Evolutionary conservation across 1,140 invertebrate species (phyloP).

Genomic region (Drosophila busckii): DNA sequence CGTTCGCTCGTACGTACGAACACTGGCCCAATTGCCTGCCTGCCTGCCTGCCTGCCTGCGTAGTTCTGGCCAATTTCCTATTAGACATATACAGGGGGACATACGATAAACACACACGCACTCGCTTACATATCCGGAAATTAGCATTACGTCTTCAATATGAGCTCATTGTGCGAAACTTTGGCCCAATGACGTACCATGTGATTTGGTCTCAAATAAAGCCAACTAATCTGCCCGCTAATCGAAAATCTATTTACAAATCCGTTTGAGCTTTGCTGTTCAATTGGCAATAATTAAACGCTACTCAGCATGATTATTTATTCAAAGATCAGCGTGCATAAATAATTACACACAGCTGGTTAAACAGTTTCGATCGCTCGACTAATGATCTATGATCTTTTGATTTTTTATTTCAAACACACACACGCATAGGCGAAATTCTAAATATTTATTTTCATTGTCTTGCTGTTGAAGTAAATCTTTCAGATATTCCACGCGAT

Average conservation of each 20-base stretch:
- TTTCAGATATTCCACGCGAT: too few species aligned
- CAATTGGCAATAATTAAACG: slow-evolving; percentile 1
- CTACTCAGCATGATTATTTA: slow-evolving; percentile 39
- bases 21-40: not conserved
- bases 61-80: slow-evolving; percentile 32
- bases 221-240: too few species aligned
- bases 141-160: slow-evolving; percentile 15
- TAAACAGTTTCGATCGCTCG: slow-evolving; percentile 23
- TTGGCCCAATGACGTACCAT: not conserved
- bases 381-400: slow-evolving; percentile 28
- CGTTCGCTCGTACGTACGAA: slow-evolving; percentile 32
- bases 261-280: not conserved
- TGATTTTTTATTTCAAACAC: not conserved
- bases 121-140: too few species aligned
- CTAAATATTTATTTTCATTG: too few species aligned
- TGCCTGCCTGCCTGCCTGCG: not conserved
- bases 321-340: slow-evolving; percentile 21
- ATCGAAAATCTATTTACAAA: too few species aligned
- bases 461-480: too few species aligned
- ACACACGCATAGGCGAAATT: too few species aligned
- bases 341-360: slow-evolving; percentile 47
- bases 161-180: slow-evolving; percentile 8
- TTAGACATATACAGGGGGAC: slow-evolving; percentile 28
- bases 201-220: too few species aligned
- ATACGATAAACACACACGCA: slow-evolving; percentile 33